A percentile compares a stretch with the other conserved stretches of the same genome.
phyloP scores from a whole-genome alignment of 2,888 invertebrate genomes.

The Diabrotica balteata region DNA sequence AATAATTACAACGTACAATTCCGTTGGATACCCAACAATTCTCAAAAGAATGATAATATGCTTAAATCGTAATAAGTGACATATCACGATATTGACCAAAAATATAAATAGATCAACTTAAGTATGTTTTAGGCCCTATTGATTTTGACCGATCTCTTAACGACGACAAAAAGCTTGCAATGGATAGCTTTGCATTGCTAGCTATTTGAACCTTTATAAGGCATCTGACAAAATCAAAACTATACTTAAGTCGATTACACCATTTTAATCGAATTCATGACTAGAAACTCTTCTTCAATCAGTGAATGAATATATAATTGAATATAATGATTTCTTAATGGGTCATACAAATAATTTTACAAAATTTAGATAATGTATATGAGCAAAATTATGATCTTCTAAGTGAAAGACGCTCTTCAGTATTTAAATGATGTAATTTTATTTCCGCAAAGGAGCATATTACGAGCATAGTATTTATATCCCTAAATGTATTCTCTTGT shows the following conservation, averaged over 20 bases:
- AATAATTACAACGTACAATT: slow-evolving; percentile 21
- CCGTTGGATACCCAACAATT: slow-evolving; percentile 41
- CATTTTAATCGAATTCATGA: too few relatives aligned
- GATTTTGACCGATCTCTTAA: slow-evolving; percentile 41
- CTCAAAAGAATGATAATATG: slow-evolving; percentile 43
- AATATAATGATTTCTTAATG: too few relatives aligned
- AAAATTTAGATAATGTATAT: too few relatives aligned
- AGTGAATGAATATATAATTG: too few relatives aligned
- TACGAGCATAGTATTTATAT: too few relatives aligned
- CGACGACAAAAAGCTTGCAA: slow-evolving; percentile 28
- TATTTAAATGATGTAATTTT: too few relatives aligned
- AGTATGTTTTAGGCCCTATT: slow-evolving; percentile 56
- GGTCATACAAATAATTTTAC: slow-evolving; percentile 4
- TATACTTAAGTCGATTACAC: slow-evolving; percentile 34
- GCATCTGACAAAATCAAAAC: slow-evolving; percentile 35
- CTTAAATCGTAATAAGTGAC: slow-evolving; percentile 24
- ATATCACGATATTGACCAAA: slow-evolving; percentile 41
- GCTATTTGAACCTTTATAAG: slow-evolving; percentile 22
- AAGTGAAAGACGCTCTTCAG: too few relatives aligned
- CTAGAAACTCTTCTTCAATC: slow-evolving; percentile 5
- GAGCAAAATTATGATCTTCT: too few relatives aligned
- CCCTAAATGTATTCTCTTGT: too few relatives aligned
- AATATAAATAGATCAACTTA: slow-evolving; percentile 35
- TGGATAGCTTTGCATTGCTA: slow-evolving; percentile 12
- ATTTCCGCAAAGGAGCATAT: too few relatives aligned